Base-by-base conservation (phyloP, 2,888 invertebrate species). In the Dryobota labecula region DNA sequence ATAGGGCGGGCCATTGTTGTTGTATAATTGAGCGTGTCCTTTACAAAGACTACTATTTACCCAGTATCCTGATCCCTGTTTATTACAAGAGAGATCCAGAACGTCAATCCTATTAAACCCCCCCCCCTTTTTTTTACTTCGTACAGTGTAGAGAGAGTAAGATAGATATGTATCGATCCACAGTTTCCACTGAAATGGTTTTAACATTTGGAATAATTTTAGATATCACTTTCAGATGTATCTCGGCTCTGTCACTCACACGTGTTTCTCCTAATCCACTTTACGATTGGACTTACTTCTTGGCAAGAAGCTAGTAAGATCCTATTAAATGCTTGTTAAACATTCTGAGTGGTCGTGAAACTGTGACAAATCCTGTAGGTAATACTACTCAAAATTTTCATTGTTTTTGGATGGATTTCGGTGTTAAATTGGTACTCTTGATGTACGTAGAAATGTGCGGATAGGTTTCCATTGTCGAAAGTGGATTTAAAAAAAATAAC, bases 321-420 rank as follows among this genome's bases (percentile, higher is more conserved):
- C 54, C 41, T 53, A 64, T 74, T 49, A 73, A 58, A 68, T 45
- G 63, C 80, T 79, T 58, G 62, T 67, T 51, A 78, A 51, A 61
- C 13, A 20, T 20, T 47, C 41, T 30, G 20, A 73, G 56, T 38
- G 64, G 24, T 47, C 64, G 24, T 82, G 11, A 78, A 82, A 51
- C 60, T 60, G 30, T 70, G 30, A 67, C 66, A 60, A 73, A 79
- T 57, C 30, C 36, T 78, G n/a, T 38, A 20, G 11, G 58, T 77
- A 54, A 60, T 67, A 67, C 51, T 18, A 24, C 9, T 65, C 8
- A 8, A 56, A 47, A 58, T 49, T 38, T 73, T 82, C 57, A 83
- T 73, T 20, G 66, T 38, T 64, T 67, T 83, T 64, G 36, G 51
- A 79, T 57, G 62, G 13, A 43, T 66, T 79, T 66, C 30, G 33